A percentile compares a stretch with the other conserved stretches of the same genome.
Conservation (phyloP, 2,888 invertebrate species). For the Trichogramma evanescens region DNA sequence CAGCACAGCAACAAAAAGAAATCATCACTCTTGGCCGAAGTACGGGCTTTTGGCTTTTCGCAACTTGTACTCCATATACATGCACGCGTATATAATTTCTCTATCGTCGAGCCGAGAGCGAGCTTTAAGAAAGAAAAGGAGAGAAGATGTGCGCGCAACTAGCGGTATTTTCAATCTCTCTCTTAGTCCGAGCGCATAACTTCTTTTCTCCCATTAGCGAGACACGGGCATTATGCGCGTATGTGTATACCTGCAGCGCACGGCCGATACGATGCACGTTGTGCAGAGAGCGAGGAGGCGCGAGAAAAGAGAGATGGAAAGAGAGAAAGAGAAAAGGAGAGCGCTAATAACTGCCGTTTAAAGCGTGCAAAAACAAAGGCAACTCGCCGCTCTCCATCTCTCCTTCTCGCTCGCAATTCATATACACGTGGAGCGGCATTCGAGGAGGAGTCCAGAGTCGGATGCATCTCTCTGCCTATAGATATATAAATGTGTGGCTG, state of each 20-base stretch:
- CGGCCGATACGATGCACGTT: slow-evolving; percentile 1
- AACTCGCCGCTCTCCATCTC: slow-evolving; percentile 15
- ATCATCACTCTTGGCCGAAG: neutral
- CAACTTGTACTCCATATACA: neutral
- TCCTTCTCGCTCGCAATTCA: slow-evolving; percentile 22
- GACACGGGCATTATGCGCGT: slow-evolving; percentile 10
- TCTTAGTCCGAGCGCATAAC: slow-evolving; percentile 3
- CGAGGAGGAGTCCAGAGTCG: slow-evolving; percentile 17
- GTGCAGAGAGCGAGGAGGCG: slow-evolving; percentile 7
- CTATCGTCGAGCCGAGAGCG: no score
- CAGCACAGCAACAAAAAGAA: neutral
- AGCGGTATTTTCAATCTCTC: slow-evolving; percentile 14
- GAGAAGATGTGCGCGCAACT: no score
- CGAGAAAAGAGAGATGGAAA: slow-evolving; percentile 8
- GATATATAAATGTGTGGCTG: slow-evolving; percentile 34
- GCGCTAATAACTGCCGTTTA: slow-evolving; percentile 43
- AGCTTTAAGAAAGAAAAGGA: no score
- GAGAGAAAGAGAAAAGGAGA: slow-evolving; percentile 15
- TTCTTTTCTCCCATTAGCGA: slow-evolving; percentile 14
- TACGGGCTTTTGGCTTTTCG: neutral
- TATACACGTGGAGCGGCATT: slow-evolving; percentile 15
- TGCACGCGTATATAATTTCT: no score
- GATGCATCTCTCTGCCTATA: slow-evolving; percentile 23
- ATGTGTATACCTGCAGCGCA: slow-evolving; percentile 3
- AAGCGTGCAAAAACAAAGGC: slow-evolving; percentile 41